Percentiles rank a stretch among this genome's conserved stretches.
Evolutionary conservation across 2,113 vertebrate genomes (phyloP).

Genomic region (Nyctereutes procyonoides): DNA sequence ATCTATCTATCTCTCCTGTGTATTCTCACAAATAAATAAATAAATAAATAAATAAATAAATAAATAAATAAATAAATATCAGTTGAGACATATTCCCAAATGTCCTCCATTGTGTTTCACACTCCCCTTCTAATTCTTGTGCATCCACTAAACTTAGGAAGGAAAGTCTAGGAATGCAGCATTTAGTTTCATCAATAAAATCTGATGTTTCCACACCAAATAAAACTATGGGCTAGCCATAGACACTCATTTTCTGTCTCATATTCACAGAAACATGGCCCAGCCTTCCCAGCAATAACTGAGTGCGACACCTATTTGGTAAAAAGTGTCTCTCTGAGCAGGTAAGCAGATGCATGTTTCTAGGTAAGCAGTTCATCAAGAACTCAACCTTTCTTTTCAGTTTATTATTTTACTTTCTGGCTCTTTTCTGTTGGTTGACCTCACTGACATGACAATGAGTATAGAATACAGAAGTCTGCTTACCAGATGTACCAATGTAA

Average conservation of each 20-base stretch:
- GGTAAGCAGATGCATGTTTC: background rate
- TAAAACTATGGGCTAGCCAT: background rate
- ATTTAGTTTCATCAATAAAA: background rate
- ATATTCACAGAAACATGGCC: background rate
- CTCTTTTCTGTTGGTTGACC: background rate
- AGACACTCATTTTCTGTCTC: background rate
- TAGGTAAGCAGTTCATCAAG: background rate
- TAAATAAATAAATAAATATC: background rate
- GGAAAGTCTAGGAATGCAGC: background rate
- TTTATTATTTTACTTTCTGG: constrained; percentile 33
- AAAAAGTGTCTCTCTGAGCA: background rate
- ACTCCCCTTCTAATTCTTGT: background rate
- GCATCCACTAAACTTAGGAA: background rate
- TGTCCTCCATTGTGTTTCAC: background rate
- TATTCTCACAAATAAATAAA: too few relatives aligned
- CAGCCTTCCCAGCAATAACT: background rate
- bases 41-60: background rate
- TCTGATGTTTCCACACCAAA: background rate
- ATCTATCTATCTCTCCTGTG: too few relatives aligned
- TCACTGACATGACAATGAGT: constrained; percentile 37
- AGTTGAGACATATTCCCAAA: background rate
- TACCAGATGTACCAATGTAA: constrained; percentile 29
- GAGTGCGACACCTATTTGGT: background rate
- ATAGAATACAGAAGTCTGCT: constrained; percentile 27
- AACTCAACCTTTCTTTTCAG: constrained; percentile 37